phyloP scores from a whole-genome alignment of 2,888 invertebrate species.

The Drosophila nr. perissopoda region DNA sequence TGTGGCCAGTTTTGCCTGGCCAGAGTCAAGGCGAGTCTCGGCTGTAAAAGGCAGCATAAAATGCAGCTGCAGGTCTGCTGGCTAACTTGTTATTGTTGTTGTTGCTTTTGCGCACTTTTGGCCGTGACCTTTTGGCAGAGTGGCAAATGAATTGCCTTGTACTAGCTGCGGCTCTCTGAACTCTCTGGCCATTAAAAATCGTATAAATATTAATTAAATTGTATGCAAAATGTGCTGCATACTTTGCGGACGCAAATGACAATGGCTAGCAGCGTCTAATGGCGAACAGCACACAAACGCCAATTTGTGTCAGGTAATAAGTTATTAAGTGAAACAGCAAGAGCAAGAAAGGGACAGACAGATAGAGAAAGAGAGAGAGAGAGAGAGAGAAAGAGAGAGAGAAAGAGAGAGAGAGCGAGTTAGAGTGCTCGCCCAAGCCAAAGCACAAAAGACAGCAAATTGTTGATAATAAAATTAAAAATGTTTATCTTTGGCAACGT shows the following conservation, averaged over 20 bases:
- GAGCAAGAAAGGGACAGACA: slow-evolving; percentile 6
- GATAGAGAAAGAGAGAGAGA: background rate
- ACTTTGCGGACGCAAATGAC: slow-evolving; percentile 63
- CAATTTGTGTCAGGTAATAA: slow-evolving; percentile 68
- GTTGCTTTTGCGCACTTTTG: slow-evolving; percentile 69
- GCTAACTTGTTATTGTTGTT: slow-evolving; percentile 65
- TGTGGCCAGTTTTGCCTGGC: slow-evolving; percentile 63
- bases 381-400: background rate
- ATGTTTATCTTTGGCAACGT: slow-evolving; percentile 67
- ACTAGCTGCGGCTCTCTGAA: slow-evolving; percentile 6
- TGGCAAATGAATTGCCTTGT: slow-evolving; percentile 58
- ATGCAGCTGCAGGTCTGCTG: slow-evolving; percentile 61
- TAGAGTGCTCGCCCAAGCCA: slow-evolving; percentile 1
- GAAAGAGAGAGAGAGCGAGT: background rate
- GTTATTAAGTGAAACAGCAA: slow-evolving; percentile 61
- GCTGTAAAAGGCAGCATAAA: slow-evolving; percentile 59
- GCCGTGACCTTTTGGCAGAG: slow-evolving; percentile 72
- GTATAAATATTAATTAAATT: slow-evolving; percentile 80
- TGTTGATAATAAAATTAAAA: slow-evolving; percentile 77
- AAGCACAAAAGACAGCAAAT: slow-evolving; percentile 51
- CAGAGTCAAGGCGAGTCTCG: slow-evolving; percentile 72
- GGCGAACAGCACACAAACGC: slow-evolving; percentile 38
- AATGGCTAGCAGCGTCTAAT: slow-evolving; percentile 35
- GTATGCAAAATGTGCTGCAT: slow-evolving; percentile 67
- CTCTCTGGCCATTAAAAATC: slow-evolving; percentile 53